Base-by-base conservation (phyloP, 1,140 invertebrate species). In the Macrobrachium rosenbergii region DNA sequence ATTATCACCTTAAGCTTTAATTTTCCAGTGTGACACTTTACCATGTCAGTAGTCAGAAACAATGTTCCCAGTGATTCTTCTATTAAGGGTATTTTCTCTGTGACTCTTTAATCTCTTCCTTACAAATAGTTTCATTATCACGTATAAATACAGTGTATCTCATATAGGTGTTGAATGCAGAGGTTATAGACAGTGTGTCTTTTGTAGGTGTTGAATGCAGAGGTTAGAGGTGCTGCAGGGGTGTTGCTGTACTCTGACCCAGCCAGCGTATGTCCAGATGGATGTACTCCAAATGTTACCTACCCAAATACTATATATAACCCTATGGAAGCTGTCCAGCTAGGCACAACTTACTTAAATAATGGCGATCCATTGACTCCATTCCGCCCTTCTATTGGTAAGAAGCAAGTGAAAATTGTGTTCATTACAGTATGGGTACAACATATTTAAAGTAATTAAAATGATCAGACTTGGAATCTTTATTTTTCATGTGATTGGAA, bases 221-320 rank as follows among this genome's bases (percentile, higher is more conserved):
- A 82, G 73, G 10, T 8, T 62, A n/a, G n/a, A 62, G 78, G 78
- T 14, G 73, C 79, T 12, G 52, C 21, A 8, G 86, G 80, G 3
- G 86, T 88, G 28, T 28, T 91, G 5, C 64, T 91, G 11, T 91
- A 69, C 82, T 73, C 86, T 14, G 90, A 90, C 78, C 90, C 90
- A 16, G 82, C 37, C 2, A 62, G 58, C 45, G 69, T 67, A 5
- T 80, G 83, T 37, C 58, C 81, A 19, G 77, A 75, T 28, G 88
- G 88, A 1, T 58, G 37, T 59, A 17, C 23, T 12, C 12, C 67
- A 1, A 73, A 82, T 64, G 45, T 69, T 64, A 63, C 59, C 6
- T 89, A 89, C 75, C 89, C 89, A 0, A 64, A 79, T 64, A 83
- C 89, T 10, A 63, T 88, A 14, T 87, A 72, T 45, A 21, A 79